These are phyloP conservation scores for Aphelenchoides avenae DNA, from an alignment of 1,140 invertebrate species.

Conservation along the genomic window DNA sequence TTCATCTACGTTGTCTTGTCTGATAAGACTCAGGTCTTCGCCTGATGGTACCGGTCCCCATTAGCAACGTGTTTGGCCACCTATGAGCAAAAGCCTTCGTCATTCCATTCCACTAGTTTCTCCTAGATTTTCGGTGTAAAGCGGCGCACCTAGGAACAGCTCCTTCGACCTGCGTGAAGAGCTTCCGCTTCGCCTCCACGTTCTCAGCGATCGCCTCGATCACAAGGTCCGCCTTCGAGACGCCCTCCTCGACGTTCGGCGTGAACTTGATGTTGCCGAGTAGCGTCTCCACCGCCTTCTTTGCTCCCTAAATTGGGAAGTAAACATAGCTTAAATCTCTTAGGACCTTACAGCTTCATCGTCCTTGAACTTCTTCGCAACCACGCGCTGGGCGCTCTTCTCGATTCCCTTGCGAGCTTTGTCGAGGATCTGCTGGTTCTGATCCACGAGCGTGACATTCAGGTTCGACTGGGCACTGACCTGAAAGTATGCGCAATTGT, in stretches of 20 bases:
- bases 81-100: too few species aligned
- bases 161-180: constrained; percentile 52
- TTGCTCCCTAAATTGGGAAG: constrained; percentile 21
- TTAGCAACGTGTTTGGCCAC: too few species aligned
- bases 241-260: constrained; percentile 65
- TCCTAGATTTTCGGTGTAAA: too few species aligned
- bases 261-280: constrained; percentile 75
- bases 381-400: constrained; percentile 70
- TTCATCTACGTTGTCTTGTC: too few species aligned
- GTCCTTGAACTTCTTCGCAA: constrained; percentile 73
- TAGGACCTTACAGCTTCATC: constrained; percentile 58
- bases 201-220: constrained; percentile 60
- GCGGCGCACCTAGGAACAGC: constrained; percentile 10
- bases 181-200: constrained; percentile 54
- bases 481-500: too few species aligned
- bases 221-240: constrained; percentile 57
- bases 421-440: constrained; percentile 68
- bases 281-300: constrained; percentile 55
- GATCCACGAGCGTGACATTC: constrained; percentile 67
- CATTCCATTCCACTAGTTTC: too few species aligned
- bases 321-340: constrained; percentile 1
- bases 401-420: constrained; percentile 70
- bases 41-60: too few species aligned
- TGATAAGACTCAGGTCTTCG: too few species aligned
- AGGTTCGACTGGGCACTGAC: constrained; percentile 29